Conservation (phyloP, 2,797 vertebrate species). For the Artibeus lituratus region DNA sequence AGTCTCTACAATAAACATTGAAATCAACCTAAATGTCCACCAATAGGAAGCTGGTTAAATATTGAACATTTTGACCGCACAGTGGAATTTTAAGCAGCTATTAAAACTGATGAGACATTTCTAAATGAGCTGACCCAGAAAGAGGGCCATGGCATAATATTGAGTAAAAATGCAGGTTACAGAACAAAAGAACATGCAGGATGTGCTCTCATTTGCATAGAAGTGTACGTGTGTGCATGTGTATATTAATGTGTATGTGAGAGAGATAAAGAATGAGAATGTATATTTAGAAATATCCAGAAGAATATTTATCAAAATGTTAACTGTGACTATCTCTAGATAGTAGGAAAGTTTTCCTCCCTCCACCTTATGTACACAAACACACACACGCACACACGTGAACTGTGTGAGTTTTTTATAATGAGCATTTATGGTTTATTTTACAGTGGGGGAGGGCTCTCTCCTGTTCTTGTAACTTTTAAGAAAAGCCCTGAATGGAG, state of each 20-base stretch:
- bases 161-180: conserved; percentile 42
- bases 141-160: conserved; percentile 43
- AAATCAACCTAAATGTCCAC: conserved; percentile 55
- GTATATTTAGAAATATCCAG: background rate
- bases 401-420: background rate
- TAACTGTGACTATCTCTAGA: background rate
- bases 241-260: background rate
- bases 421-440: background rate
- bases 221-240: background rate
- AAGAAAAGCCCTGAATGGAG: conserved; percentile 37
- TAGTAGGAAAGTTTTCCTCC: background rate
- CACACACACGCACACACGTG: no score
- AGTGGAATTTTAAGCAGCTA: conserved; percentile 65
- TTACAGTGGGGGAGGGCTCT: background rate
- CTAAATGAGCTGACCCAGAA: conserved; percentile 74
- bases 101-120: conserved; percentile 75
- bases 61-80: conserved; percentile 42
- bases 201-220: conserved; percentile 27
- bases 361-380: background rate
- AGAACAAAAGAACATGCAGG: background rate
- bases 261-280: background rate
- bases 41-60: conserved; percentile 29
- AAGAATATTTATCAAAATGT: conserved; percentile 8
- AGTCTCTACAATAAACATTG: background rate
- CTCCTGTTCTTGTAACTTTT: background rate